Base-by-base conservation (phyloP, 2,113 vertebrate species). In the Pseudorhombus dupliciocellatus region DNA sequence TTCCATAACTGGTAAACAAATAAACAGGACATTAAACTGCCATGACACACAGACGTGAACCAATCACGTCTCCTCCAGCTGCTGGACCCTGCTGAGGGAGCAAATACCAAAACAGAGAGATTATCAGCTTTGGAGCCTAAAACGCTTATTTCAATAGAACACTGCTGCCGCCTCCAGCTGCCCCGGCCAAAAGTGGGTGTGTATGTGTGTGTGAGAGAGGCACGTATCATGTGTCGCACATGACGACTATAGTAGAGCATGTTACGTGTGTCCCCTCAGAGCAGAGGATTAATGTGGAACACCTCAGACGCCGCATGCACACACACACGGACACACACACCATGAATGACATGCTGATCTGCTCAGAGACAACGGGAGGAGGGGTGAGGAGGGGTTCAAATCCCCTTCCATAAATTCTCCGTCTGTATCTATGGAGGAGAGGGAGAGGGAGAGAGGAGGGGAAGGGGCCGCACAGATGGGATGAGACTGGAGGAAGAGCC, bases 91-190 rank as follows among this genome's bases (percentile, higher is more conserved):
- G 54, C 55, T 64, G 59, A 79, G 64, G 46, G 15, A 64, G 37
- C 37, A 87, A 79, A 90, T 66, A 86, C 83, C 77, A 83, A 90
- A 90, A 90, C 90, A 91, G 80, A 79, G 70, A 85, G 87, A 84
- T 92, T 87, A 93, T 86, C 79, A 89, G 84, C 63, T 92, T 89
- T 89, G 34, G 62, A 66, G 34, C 46, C 50, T 89, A 85, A 90
- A 90, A 90, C 64, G 87, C 87, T 89, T 87, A 81, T 30, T 56
- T 66, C 68, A 51, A 65, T 76, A 54, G 60, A 78, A 83, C 25
- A 22, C 64, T 20, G 44, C 64, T 53, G 28, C 64, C 59, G 68
- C 55, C 69, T 57, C 72, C 73, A 81, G 77, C 68, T 85, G 85
- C 80, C 77, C 34, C 4, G 0, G 30, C 56, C 72, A 86, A 76